Percentiles rank a stretch among this genome's conserved stretches.
These are phyloP conservation scores for Dioctria rufipes DNA, from an alignment of 2,888 invertebrate species.

Conservation along the genomic window DNA sequence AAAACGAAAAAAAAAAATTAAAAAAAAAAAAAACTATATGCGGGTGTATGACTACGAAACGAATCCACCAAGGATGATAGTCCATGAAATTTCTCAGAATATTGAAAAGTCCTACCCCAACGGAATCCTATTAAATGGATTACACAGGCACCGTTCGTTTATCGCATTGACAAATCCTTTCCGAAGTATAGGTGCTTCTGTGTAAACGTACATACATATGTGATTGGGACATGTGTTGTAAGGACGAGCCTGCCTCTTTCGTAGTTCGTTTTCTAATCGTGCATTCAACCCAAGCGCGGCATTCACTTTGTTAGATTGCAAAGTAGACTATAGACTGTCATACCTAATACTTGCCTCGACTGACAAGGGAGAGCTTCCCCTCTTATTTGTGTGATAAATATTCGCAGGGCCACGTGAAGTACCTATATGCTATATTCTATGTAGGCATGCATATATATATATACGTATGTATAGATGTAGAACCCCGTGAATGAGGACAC, in stretches of 20 bases:
- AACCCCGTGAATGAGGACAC: conserved; percentile 28
- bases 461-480: too few relatives aligned
- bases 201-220: neutral
- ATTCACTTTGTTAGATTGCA: conserved; percentile 28
- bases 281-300: conserved; percentile 31
- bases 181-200: neutral
- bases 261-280: conserved; percentile 39
- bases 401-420: conserved; percentile 27
- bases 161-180: conserved; percentile 7
- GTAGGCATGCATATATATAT: too few relatives aligned
- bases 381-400: conserved; percentile 3
- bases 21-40: too few relatives aligned
- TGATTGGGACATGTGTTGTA: neutral
- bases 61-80: neutral
- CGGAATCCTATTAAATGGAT: conserved; percentile 47
- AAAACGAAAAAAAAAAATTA: neutral
- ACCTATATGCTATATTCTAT: too few relatives aligned
- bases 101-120: conserved; percentile 51
- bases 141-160: conserved; percentile 29
- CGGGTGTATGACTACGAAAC: too few relatives aligned
- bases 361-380: conserved; percentile 38
- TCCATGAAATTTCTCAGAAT: conserved; percentile 37
- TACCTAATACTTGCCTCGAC: neutral
- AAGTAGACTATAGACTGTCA: conserved; percentile 6
- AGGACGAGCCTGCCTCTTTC: neutral